Evolutionary conservation across 2,888 invertebrate species (phyloP), one percentile per base, ranked within the genome.

Genomic region (Yponomeuta plumbellus): DNA sequence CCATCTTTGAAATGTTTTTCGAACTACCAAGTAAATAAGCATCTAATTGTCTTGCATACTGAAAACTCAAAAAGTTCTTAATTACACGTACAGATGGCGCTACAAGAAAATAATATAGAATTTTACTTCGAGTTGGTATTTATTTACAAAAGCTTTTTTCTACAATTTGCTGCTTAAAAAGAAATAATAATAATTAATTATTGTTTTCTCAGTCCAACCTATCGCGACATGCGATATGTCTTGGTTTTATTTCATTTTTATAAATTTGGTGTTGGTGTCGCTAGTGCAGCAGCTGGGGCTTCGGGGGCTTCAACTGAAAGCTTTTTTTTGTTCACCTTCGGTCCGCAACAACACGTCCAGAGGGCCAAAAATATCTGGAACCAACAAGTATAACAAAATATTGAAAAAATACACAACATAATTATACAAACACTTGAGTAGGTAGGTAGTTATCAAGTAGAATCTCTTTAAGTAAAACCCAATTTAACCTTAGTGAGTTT

Each of bases 81-180:
- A 6, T n/a, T n/a, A 39, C 8, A 22, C 11, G n/a, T 11, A 59
- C 11, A 59, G 59, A 26, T n/a, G 23, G 61, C 61, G 34, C 10
- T 23, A 61, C 3, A 61, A 26, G 20, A 34, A 26, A 23, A 61
- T 26, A 10, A n/a, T 39, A 61, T 26, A n/a, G 20, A 34, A 13
- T 39, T 62, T 34, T 62, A 62, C 62, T 62, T 62, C 62, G 62
- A 62, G 62, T n/a, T n/a, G n/a, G n/a, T 39, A 20, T 62, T 39
- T 34, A 34, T 6, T 34, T 62, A 62, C 20, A 62, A 59, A 59
- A 22, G 62, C 62, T 39, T 26, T 62, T 34, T n/a, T 39, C 62
- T 62, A 62, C 62, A 40, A 62, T 13, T 34, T 62, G 62, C 34
- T 62, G 39, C 13, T 23, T 61, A 61, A 62, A 8, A 34, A 34